These are phyloP conservation scores for Xerus inauris DNA, from an alignment of 2,113 vertebrate genomes.

Conservation along the genomic window DNA sequence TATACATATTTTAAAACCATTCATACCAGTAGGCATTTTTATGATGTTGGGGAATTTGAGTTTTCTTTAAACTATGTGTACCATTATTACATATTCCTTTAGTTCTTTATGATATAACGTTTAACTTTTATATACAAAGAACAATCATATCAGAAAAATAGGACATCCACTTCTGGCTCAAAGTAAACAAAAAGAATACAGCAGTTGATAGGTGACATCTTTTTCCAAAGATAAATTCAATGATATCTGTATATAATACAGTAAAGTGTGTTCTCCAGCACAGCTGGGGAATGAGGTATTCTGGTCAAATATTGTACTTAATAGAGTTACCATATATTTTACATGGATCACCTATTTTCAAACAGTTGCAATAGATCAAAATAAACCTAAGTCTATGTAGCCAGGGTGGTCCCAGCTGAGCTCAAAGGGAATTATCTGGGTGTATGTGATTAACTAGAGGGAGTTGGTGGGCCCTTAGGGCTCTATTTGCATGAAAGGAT, in stretches of 20 bases:
- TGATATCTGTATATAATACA: constrained; percentile 33
- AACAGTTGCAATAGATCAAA: constrained; percentile 72
- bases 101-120: constrained; percentile 23
- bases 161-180: not conserved
- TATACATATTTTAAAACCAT: constrained; percentile 39
- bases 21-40: constrained; percentile 17
- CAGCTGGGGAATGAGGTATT: constrained; percentile 64
- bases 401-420: constrained; percentile 56
- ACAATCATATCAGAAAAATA: constrained; percentile 59
- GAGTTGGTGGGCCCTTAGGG: constrained; percentile 36
- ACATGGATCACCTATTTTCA: constrained; percentile 61
- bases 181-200: constrained; percentile 63
- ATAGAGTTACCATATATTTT: constrained; percentile 72
- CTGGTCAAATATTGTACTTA: constrained; percentile 68
- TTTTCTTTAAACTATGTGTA: constrained; percentile 49
- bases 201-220: constrained; percentile 10
- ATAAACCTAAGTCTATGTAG: constrained; percentile 58
- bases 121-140: constrained; percentile 61
- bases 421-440: constrained; percentile 68
- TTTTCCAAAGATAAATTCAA: constrained; percentile 37
- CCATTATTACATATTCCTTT: constrained; percentile 39
- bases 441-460: constrained; percentile 69
- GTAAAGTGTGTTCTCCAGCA: not conserved
- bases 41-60: not conserved
- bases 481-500: constrained; percentile 66